Evolutionary conservation across 2,113 vertebrate genomes (phyloP).

Genomic region (Grus americana): DNA sequence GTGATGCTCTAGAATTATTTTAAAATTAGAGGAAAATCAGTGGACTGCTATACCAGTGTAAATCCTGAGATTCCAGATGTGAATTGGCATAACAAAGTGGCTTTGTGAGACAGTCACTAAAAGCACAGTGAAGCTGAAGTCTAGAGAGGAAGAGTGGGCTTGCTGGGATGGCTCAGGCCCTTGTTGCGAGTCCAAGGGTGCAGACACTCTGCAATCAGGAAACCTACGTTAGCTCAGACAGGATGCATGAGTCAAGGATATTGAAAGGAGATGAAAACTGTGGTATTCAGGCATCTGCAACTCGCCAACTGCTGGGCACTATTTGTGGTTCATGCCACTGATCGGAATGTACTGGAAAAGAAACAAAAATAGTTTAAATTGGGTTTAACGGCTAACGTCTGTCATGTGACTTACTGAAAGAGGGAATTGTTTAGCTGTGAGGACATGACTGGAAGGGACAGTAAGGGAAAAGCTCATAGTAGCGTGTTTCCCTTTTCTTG

Average conservation of each 20-base stretch:
- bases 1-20: neutral
- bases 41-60: neutral
- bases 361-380: constrained; percentile 66
- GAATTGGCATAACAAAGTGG: neutral
- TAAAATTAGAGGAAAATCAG: neutral
- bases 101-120: neutral
- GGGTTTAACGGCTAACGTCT: constrained; percentile 6
- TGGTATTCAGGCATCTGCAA: constrained; percentile 9
- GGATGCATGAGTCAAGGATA: constrained; percentile 71
- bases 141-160: neutral
- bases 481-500: neutral
- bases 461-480: neutral
- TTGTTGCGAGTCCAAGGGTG: constrained; percentile 2
- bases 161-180: neutral
- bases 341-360: constrained; percentile 40
- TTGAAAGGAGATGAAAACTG: constrained; percentile 12
- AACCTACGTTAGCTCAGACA: constrained; percentile 68
- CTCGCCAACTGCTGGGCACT: neutral
- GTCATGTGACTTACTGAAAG: constrained; percentile 54
- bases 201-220: constrained; percentile 58
- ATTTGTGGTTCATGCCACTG: constrained; percentile 30
- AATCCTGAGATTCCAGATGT: neutral
- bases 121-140: neutral
- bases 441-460: neutral
- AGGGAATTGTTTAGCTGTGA: neutral